These are phyloP conservation scores for Maconellicoccus hirsutus DNA, from an alignment of 1,140 invertebrate species.

Conservation along the genomic window DNA sequence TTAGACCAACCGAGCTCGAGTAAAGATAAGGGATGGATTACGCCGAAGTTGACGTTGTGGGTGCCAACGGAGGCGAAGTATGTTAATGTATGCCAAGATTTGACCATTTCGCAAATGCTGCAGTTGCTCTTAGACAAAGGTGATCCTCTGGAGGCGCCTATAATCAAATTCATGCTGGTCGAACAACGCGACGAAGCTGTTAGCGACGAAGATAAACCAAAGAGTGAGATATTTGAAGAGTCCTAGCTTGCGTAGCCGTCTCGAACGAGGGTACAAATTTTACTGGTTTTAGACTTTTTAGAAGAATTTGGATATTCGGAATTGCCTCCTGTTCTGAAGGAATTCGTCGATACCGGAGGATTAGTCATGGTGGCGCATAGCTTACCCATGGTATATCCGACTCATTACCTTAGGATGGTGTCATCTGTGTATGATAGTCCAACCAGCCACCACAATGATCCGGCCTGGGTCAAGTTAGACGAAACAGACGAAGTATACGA, in stretches of 20 bases:
- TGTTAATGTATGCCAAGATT: slow-evolving; percentile 34
- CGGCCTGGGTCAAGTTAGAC: slow-evolving; percentile 70
- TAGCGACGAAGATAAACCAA: slow-evolving; percentile 13
- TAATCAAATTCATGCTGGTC: slow-evolving; percentile 33
- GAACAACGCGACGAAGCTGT: slow-evolving; percentile 31
- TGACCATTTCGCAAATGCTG: slow-evolving; percentile 44
- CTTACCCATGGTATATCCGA: slow-evolving; percentile 73
- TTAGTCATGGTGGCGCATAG: slow-evolving; percentile 74
- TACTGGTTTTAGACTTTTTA: slow-evolving; percentile 25
- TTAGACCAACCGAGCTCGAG: background rate
- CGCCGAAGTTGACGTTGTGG: background rate
- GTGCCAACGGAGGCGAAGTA: background rate
- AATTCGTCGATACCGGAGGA: slow-evolving; percentile 76
- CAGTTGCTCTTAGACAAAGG: slow-evolving; percentile 44
- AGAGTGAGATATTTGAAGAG: slow-evolving; percentile 15
- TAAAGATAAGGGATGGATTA: background rate
- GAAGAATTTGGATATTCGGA: slow-evolving; percentile 33
- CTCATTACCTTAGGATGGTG: slow-evolving; percentile 43
- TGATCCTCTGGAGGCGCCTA: slow-evolving; percentile 43
- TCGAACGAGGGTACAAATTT: too few species aligned
- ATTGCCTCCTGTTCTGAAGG: slow-evolving; percentile 57
- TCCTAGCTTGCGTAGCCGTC: too few species aligned
- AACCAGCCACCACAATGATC: slow-evolving; percentile 38
- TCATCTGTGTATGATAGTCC: slow-evolving; percentile 34
- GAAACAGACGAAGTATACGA: slow-evolving; percentile 58